Base-by-base conservation (phyloP, 2,113 vertebrate genomes). In the Rhea pennata region DNA sequence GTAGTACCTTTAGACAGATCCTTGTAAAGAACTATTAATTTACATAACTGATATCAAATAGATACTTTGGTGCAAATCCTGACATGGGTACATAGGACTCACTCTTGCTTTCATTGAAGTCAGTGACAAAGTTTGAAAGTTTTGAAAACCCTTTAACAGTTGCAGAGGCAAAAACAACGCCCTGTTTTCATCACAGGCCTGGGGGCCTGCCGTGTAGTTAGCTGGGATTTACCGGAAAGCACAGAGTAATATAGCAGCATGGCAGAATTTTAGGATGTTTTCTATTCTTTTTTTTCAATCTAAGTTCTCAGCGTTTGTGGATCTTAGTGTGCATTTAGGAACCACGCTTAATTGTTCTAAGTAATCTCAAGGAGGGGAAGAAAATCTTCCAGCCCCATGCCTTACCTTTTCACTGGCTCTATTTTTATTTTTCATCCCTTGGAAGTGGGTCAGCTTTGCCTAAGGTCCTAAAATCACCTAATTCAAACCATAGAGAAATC, bases 31-130 rank as follows among this genome's bases (percentile, higher is more conserved):
- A 61, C 29, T 87, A 12, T 71, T 83, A 11, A 51, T 77, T 86
- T 78, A 44, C 12, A 56, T 59, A 20, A 75, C 3, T n/a, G 40
- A 15, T 66, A 58, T 10, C 13, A 65, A 81, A 20, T 21, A 69
- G 22, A 19, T 82, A 22, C 19, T 62, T 79, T 59, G 40, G 20
- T 36, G 31, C 33, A 73, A 80, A 87, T 80, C 33, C 21, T 74
- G 12, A 6, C 58, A 75, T 59, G 0, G 72, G 0, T 75, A 33
- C 13, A 11, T 6, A 87, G 4, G 22, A 14, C 3, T 14, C 6
- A 61, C 39, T 81, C 80, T n/a, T 64, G 12, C 53, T 93, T 88
- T 81, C 44, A 4, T 17, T 59, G 23, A 84, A 59, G 24, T 59
- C 27, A 31, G 8, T 1, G 1, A 14, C 69, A 78, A 62, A 0